These are phyloP conservation scores for Mactromeris polynyma DNA, from an alignment of 2,888 invertebrate genomes.

Conservation along the genomic window DNA sequence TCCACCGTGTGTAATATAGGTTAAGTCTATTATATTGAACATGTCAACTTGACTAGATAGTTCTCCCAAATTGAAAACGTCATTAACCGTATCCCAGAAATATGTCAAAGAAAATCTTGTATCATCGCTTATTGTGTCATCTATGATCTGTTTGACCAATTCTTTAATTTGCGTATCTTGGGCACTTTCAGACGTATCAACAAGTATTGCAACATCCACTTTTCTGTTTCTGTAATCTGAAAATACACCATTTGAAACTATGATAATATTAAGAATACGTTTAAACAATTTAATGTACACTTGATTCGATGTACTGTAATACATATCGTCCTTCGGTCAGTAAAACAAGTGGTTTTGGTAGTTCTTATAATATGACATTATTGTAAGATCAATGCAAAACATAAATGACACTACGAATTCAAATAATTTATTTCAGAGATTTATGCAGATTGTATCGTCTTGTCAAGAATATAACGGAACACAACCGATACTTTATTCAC, in stretches of 20 bases:
- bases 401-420: no score
- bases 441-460: no score
- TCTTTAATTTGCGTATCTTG: background rate
- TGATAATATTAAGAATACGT: background rate
- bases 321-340: no score
- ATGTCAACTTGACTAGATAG: background rate
- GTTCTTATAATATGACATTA: no score
- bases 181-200: conserved; percentile 16
- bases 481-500: no score
- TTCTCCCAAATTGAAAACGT: background rate
- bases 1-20: conserved; percentile 10
- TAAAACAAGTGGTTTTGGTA: no score
- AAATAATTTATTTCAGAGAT: no score
- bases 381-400: no score
- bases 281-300: no score
- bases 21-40: background rate
- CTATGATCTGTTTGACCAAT: background rate
- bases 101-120: conserved; percentile 6
- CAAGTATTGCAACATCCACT: conserved; percentile 24
- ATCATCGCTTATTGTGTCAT: background rate
- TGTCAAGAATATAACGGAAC: no score
- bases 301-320: no score
- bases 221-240: conserved; percentile 6
- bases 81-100: background rate
- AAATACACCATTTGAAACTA: background rate